Percentiles rank a stretch among this genome's conserved stretches.
Conservation (phyloP, 1,140 invertebrate species). For the Trichogramma pretiosum region DNA sequence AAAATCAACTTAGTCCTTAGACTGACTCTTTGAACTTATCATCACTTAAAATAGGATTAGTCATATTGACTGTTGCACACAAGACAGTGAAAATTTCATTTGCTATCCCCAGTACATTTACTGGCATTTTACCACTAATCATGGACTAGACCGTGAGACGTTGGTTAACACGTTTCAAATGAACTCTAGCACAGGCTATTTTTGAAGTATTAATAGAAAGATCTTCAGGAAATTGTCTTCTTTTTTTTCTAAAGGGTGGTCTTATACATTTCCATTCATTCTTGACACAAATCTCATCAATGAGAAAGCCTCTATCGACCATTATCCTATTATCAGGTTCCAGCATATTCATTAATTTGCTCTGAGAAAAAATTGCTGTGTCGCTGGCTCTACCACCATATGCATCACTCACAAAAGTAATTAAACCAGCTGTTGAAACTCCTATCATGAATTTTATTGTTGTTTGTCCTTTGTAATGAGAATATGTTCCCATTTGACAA, state of each 20-base stretch:
- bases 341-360: conserved; percentile 10
- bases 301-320: conserved; percentile 25
- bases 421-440: conserved; percentile 29
- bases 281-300: conserved; percentile 24
- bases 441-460: conserved; percentile 35
- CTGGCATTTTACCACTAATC: conserved; percentile 10
- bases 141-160: conserved; percentile 21
- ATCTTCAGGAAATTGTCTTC: conserved; percentile 23
- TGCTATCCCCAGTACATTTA: conserved; percentile 5
- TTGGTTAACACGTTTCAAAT: conserved; percentile 22
- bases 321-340: conserved; percentile 17
- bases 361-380: conserved; percentile 25
- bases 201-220: conserved; percentile 18
- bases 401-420: conserved; percentile 27
- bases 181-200: conserved; percentile 24
- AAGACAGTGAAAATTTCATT: conserved; percentile 24
- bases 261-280: conserved; percentile 16
- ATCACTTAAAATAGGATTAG: conserved; percentile 22
- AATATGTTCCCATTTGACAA: conserved; percentile 25
- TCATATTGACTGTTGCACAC: conserved; percentile 23
- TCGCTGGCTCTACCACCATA: conserved; percentile 32
- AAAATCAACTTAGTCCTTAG: no score
- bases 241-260: conserved; percentile 22
- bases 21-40: conserved; percentile 20
- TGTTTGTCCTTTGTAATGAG: conserved; percentile 26